Evolutionary conservation across 2,888 invertebrate species (phyloP).

Genomic region (Tenthredo livida): DNA sequence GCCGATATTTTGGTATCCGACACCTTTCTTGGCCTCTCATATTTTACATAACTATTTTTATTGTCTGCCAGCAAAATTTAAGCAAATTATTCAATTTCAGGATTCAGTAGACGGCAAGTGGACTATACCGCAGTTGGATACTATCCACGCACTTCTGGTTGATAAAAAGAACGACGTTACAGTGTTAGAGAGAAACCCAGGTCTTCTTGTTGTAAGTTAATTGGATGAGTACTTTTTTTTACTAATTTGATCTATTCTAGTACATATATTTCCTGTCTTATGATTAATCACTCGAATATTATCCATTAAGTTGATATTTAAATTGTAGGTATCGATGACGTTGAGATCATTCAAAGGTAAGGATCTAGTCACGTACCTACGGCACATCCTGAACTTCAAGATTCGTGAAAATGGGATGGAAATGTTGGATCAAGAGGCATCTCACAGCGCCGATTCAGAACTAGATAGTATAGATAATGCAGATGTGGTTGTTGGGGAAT

Average conservation of each 20-base stretch:
- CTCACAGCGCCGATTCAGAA: not conserved
- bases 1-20: not conserved
- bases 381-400: constrained; percentile 49
- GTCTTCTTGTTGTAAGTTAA: constrained; percentile 66
- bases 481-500: constrained; percentile 74
- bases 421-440: not conserved
- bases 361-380: constrained; percentile 58
- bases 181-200: constrained; percentile 71
- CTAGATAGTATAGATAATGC: constrained; percentile 55
- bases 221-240: not conserved
- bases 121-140: constrained; percentile 81
- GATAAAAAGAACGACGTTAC: constrained; percentile 81
- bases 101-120: constrained; percentile 76
- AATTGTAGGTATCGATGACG: constrained; percentile 60
- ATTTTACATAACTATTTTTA: not conserved
- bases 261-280: not conserved
- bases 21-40: not conserved
- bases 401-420: not conserved
- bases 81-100: constrained; percentile 13
- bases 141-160: constrained; percentile 82
- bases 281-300: not conserved
- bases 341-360: constrained; percentile 54
- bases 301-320: not conserved
- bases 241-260: not conserved
- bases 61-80: not conserved